Percentiles rank a stretch among this genome's conserved stretches.
phyloP scores from a whole-genome alignment of 2,888 invertebrate genomes.

The Rhingia campestris region DNA sequence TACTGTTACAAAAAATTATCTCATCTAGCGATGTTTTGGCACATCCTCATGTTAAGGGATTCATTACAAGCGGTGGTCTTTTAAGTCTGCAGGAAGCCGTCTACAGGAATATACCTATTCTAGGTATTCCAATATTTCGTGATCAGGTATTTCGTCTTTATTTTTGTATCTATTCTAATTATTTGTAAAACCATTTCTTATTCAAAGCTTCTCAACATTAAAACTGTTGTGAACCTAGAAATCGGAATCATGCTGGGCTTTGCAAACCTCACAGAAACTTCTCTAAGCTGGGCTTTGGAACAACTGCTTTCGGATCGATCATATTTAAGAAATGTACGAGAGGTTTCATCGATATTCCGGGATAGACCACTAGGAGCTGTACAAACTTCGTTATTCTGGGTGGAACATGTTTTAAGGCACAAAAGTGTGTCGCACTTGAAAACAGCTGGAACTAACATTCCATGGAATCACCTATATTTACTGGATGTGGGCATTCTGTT shows the following conservation, averaged over 20 bases:
- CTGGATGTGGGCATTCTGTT: slow-evolving; percentile 82
- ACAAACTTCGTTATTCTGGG: slow-evolving; percentile 82
- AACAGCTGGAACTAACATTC: slow-evolving; percentile 78
- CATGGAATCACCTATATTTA: slow-evolving; percentile 80
- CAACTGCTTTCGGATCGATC: slow-evolving; percentile 79
- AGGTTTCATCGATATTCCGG: slow-evolving; percentile 80
- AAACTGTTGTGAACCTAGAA: slow-evolving; percentile 78
- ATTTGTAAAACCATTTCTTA: slow-evolving; percentile 26
- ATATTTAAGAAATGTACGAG: slow-evolving; percentile 79
- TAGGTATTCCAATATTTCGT: slow-evolving; percentile 82
- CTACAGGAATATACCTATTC: slow-evolving; percentile 82
- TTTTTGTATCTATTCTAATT: too few species aligned
- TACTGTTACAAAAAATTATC: slow-evolving; percentile 83
- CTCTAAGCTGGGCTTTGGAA: slow-evolving; percentile 80
- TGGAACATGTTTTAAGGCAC: slow-evolving; percentile 82
- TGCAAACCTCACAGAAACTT: slow-evolving; percentile 79
- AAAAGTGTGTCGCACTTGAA: slow-evolving; percentile 80
- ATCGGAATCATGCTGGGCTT: slow-evolving; percentile 79
- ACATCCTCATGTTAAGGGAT: slow-evolving; percentile 82
- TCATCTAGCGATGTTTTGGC: slow-evolving; percentile 84
- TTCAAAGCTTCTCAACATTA: slow-evolving; percentile 78
- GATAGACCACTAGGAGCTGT: slow-evolving; percentile 81
- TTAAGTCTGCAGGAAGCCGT: slow-evolving; percentile 82
- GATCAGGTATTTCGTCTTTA: slow-evolving; percentile 79
- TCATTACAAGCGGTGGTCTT: slow-evolving; percentile 83